A percentile compares a stretch with the other conserved stretches of the same genome.
Conservation (phyloP, 2,113 vertebrate genomes). For the Paralichthys olivaceus region DNA sequence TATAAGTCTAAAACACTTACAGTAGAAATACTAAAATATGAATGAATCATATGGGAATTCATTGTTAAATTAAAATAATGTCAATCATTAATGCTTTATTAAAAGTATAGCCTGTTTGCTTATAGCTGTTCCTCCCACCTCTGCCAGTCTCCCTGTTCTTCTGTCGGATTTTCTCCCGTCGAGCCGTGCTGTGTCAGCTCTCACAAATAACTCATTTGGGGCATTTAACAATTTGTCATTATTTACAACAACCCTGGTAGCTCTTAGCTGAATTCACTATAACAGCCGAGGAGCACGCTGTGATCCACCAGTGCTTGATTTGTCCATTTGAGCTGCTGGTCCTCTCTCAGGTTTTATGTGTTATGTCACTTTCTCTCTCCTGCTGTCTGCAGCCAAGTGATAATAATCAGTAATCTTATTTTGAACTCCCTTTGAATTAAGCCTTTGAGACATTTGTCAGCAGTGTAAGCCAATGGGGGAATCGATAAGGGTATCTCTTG, state of each 20-base stretch:
- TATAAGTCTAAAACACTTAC: background rate
- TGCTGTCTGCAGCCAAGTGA: constrained; percentile 72
- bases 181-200: constrained; percentile 63
- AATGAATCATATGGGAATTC: background rate
- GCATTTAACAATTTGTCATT: constrained; percentile 77
- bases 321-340: constrained; percentile 58
- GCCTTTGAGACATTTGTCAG: constrained; percentile 83
- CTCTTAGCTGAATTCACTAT: constrained; percentile 32
- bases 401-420: constrained; percentile 84
- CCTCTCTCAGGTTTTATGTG: constrained; percentile 50
- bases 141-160: constrained; percentile 6
- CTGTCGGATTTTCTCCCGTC: constrained; percentile 9
- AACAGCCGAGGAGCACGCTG: constrained; percentile 45
- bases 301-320: constrained; percentile 54
- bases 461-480: constrained; percentile 72
- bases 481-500: constrained; percentile 78
- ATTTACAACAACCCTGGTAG: constrained; percentile 68
- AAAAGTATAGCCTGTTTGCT: no score
- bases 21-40: background rate
- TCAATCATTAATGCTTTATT: no score
- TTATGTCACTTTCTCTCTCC: constrained; percentile 51
- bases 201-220: constrained; percentile 74
- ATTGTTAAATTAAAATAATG: background rate
- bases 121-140: constrained; percentile 40
- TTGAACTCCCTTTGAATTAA: constrained; percentile 82